Evolutionary conservation across 1,140 invertebrate species (phyloP), one percentile per base, ranked within the genome.

Genomic region (Plectrocnemia conspersa): DNA sequence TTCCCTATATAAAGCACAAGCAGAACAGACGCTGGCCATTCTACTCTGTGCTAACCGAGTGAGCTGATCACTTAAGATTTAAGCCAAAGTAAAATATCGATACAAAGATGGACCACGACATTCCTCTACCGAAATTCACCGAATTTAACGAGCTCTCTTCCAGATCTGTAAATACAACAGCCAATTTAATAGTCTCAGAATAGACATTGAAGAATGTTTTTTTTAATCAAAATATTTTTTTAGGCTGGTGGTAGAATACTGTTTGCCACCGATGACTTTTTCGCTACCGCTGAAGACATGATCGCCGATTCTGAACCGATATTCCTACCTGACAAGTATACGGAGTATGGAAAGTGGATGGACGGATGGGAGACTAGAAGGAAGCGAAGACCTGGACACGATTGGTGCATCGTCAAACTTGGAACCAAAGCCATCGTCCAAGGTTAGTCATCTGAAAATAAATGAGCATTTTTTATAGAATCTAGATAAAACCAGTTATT

Each of bases 291-390:
- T 19, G 83, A 85, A 63, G 82, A 82, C 65, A 73, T 85, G 64
- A 64, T 84, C 18, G 70, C 71, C 48, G 71, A 77, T n/a, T 64
- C 66, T 2, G 77, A 78, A 9, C 75, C 82, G 0, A 65, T 78
- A 11, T 84, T 79, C 66, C 76, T 79, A 33, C 70, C 76, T 13
- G 79, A 79, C 2, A 72, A 77, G 33, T 84, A 78, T 60, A 83
- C 82, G 5, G 77, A 82, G 25, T 82, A 67, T 60, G 83, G 83
- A 0, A 85, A 85, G 65, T 82, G 79, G 81, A 85, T 85, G 82
- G 83, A 85, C 59, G 83, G 83, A 0, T 86, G 83, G 83, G 82
- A 85, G 67, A 84, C 82, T 0, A 66, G 82, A 27, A 70, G 82
- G 23, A 83, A 81, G 64, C 66, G 82, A 24, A 76, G 75, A 18